Evolutionary conservation across 2,797 vertebrate genomes (phyloP).

Genomic region (Periophthalmus magnuspinnatus): DNA sequence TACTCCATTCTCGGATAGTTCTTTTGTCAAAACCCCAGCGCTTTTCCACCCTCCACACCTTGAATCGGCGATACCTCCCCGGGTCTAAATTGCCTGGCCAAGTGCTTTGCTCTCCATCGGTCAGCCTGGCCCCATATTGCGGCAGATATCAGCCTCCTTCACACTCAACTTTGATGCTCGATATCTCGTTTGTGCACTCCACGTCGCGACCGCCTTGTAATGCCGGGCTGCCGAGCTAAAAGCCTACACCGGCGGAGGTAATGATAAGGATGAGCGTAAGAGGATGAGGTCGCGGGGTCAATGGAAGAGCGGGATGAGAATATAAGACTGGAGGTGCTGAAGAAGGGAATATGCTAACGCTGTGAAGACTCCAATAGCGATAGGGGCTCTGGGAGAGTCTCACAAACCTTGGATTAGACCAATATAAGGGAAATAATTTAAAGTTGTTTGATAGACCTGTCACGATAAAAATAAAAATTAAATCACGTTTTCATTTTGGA

Average conservation of each 20-base stretch:
- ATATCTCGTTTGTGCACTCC: slow-evolving; percentile 44
- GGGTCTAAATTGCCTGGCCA: slow-evolving; percentile 28
- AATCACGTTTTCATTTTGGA: too few relatives aligned
- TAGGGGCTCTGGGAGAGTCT: slow-evolving; percentile 20
- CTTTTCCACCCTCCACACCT: slow-evolving; percentile 29
- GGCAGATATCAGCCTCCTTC: slow-evolving; percentile 28
- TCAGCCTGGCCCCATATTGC: slow-evolving; percentile 18
- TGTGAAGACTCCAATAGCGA: slow-evolving; percentile 48
- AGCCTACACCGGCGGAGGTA: slow-evolving; percentile 61
- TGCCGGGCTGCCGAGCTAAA: slow-evolving; percentile 60
- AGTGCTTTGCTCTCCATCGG: slow-evolving; percentile 21
- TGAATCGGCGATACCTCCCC: slow-evolving; percentile 18
- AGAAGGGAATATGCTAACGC: slow-evolving; percentile 46
- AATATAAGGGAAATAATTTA: slow-evolving; percentile 46
- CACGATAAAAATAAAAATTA: too few relatives aligned
- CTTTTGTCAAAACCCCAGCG: slow-evolving; percentile 22
- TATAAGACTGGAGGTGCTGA: slow-evolving; percentile 43
- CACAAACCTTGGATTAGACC: slow-evolving; percentile 67
- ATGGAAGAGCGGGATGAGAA: slow-evolving; percentile 51
- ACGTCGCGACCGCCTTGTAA: slow-evolving; percentile 53
- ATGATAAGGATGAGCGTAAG: slow-evolving; percentile 69
- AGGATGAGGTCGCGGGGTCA: slow-evolving; percentile 66
- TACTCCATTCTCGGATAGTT: slow-evolving; percentile 25
- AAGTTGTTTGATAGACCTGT: not conserved
- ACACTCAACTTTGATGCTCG: slow-evolving; percentile 41